Percentiles rank a stretch among this genome's conserved stretches.
Evolutionary conservation across 2,797 vertebrate species (phyloP).

Genomic region (Calcarius lapponicus): DNA sequence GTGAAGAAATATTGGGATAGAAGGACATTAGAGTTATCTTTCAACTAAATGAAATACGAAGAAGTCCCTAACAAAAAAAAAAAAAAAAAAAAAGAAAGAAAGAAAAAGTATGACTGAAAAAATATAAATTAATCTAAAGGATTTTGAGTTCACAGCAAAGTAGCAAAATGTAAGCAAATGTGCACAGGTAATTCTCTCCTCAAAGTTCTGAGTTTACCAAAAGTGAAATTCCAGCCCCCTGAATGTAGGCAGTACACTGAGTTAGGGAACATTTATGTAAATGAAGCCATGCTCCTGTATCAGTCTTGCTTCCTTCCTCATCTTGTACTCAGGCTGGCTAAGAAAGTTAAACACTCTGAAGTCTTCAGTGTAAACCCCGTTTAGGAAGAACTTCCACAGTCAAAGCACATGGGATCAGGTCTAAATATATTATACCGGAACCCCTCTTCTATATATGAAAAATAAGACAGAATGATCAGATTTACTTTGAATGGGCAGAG

Average conservation of each 20-base stretch:
- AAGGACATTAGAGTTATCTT: neutral
- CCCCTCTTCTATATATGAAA: neutral
- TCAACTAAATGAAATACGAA: neutral
- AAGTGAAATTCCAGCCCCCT: neutral
- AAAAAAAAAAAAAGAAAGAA: too few species aligned
- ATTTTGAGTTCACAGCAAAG: neutral
- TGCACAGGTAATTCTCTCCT: neutral
- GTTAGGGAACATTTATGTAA: neutral
- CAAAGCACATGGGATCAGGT: neutral
- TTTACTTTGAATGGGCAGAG: neutral
- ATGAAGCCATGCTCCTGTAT: neutral
- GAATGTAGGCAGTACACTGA: neutral
- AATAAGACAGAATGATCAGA: neutral
- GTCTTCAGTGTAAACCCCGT: neutral
- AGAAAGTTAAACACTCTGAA: neutral
- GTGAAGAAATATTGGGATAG: neutral
- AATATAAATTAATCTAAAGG: neutral
- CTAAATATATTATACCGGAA: rapidly evolving
- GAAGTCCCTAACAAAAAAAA: neutral
- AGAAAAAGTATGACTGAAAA: neutral
- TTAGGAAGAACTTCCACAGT: neutral
- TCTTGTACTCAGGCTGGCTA: neutral
- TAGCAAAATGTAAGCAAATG: neutral
- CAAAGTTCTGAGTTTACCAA: neutral
- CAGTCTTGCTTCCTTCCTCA: neutral